phyloP scores from a whole-genome alignment of 2,888 invertebrate genomes.

The Heteromyza rotundicornis region DNA sequence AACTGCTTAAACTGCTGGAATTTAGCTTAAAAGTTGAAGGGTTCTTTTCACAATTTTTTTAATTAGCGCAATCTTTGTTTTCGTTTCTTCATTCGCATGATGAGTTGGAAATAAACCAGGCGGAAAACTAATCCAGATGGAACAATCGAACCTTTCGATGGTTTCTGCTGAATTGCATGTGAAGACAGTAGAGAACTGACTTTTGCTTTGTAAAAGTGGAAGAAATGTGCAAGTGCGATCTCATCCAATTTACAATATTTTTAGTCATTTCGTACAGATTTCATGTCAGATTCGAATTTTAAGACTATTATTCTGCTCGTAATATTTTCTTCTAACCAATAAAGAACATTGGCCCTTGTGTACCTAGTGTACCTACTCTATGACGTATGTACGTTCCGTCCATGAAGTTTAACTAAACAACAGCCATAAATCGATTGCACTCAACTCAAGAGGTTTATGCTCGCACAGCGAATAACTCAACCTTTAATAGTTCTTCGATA shows the following conservation, averaged over 20 bases:
- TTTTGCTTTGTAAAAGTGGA: too few species aligned
- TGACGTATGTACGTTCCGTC: too few species aligned
- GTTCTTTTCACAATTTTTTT: too few species aligned
- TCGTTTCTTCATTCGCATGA: constrained; percentile 54
- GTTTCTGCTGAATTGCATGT: background rate
- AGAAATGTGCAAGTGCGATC: too few species aligned
- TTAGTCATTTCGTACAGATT: background rate
- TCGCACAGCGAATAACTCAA: background rate
- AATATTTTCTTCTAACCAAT: too few species aligned
- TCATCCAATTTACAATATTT: background rate
- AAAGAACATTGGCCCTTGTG: too few species aligned
- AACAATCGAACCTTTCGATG: background rate
- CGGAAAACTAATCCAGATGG: background rate
- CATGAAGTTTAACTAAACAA: too few species aligned
- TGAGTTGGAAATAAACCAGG: background rate
- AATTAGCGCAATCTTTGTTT: constrained; percentile 62
- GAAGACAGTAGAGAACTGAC: too few species aligned
- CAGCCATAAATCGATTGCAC: too few species aligned
- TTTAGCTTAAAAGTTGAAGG: constrained; percentile 51
- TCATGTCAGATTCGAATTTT: background rate
- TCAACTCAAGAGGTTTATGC: too few species aligned
- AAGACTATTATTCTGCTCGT: too few species aligned
- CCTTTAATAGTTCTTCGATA: constrained; percentile 2
- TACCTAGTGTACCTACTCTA: too few species aligned
- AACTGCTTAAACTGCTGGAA: constrained; percentile 29